Base-by-base conservation (phyloP, 2,797 vertebrate species). In the Sebastes vulpes region DNA sequence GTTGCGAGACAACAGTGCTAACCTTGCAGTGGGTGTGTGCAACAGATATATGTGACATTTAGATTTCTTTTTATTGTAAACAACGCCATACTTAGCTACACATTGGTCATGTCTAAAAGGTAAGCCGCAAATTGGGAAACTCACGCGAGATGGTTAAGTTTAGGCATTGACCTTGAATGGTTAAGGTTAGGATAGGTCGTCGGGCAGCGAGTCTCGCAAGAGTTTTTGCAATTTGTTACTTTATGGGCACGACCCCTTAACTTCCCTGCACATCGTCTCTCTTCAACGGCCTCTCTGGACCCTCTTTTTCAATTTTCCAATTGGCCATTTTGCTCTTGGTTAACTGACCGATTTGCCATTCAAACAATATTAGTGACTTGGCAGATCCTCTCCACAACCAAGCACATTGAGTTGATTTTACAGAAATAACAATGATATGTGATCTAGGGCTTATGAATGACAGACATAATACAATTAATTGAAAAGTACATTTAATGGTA, bases 321-420 rank as follows among this genome's bases (percentile, higher is more conserved):
- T 56, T 54, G 58, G 26, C 52, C 7, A 5, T 38, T 57, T 29
- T 76, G 11, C 71, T 67, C 52, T 61, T 67, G 59, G 56, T 70
- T 63, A 53, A 70, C 38, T 32, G 38, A 72, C 20, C 68, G 32
- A 64, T 76, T 67, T 72, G 48, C 57, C 58, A 59, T 79, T 68
- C 14, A 61, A 82, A 80, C 65, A 64, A 64, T 32, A 76, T 72
- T 65, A 72, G 67, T 18, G 4, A 50, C 65, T 84, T 83, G 48
- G 59, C 63, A 66, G 18, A 65, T 74, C 52, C 23, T 42, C 61
- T 77, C 10, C 32, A 35, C 32, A 35, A 35, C 4, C 32, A 35
- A 35, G n/a, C 23, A 35, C 42, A 11, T 31, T 53, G 6, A 54
- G n/a, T 32, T 29, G 29, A 52, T 59, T 65, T 53, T 4, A 81